Evolutionary conservation across 2,888 invertebrate species (phyloP).

Genomic region (Netelia virgata): DNA sequence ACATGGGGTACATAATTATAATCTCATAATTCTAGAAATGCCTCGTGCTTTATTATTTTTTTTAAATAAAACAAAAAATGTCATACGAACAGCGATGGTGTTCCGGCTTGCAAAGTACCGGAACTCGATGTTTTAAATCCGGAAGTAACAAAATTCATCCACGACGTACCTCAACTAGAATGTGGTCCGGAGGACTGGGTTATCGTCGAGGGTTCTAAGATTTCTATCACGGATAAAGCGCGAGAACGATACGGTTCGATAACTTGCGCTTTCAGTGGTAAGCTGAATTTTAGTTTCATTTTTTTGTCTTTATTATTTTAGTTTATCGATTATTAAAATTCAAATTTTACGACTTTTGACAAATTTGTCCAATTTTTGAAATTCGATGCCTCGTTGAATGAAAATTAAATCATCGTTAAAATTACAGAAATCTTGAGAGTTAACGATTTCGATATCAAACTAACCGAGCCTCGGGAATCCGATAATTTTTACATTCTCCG

Average conservation of each 20-base stretch:
- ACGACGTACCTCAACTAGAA: slow-evolving; percentile 87
- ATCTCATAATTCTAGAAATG: background rate
- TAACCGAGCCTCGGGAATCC: slow-evolving; percentile 86
- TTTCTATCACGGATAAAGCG: slow-evolving; percentile 86
- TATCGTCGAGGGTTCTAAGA: slow-evolving; percentile 85
- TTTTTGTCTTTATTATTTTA: no score
- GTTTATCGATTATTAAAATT: no score
- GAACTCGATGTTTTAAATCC: slow-evolving; percentile 89
- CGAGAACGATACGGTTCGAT: slow-evolving; percentile 84
- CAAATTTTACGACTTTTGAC: no score
- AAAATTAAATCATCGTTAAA: slow-evolving; percentile 9
- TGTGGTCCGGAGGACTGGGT: slow-evolving; percentile 93
- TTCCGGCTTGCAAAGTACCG: slow-evolving; percentile 88
- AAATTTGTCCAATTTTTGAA: no score
- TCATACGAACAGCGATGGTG: slow-evolving; percentile 75
- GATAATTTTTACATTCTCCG: slow-evolving; percentile 88
- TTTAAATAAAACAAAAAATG: no score
- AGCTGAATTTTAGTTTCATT: slow-evolving; percentile 34
- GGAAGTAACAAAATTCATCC: slow-evolving; percentile 91
- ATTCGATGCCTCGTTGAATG: no score
- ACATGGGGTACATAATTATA: slow-evolving; percentile 72
- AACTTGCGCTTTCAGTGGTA: slow-evolving; percentile 81
- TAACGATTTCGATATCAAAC: slow-evolving; percentile 87
- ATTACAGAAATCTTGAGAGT: slow-evolving; percentile 90
- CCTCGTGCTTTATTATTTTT: no score